These are phyloP conservation scores for Gorsachius magnificus DNA, from an alignment of 2,797 vertebrate genomes.

Conservation along the genomic window DNA sequence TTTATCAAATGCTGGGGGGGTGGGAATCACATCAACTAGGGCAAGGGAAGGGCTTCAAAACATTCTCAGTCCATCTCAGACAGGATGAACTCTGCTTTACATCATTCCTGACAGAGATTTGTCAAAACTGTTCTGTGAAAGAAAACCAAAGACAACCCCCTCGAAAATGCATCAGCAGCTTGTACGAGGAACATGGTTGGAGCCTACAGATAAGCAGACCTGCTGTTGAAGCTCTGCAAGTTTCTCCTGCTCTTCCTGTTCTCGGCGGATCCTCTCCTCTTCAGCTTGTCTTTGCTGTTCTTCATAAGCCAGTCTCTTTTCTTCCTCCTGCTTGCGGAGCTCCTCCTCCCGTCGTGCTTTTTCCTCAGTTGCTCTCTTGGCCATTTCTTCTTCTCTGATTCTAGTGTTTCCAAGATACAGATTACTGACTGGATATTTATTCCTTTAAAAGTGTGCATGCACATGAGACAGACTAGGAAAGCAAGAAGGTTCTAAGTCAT, in stretches of 20 bases:
- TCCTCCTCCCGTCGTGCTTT: conserved; percentile 65
- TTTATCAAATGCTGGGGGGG: neutral
- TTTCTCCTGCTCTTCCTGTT: conserved; percentile 81
- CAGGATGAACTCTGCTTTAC: neutral
- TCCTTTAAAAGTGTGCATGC: neutral
- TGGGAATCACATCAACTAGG: neutral
- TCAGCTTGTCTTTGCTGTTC: conserved; percentile 78
- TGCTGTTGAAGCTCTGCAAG: conserved; percentile 83
- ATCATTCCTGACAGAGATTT: neutral
- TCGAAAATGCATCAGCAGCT: neutral
- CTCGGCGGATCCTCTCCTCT: conserved; percentile 76
- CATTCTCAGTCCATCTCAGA: neutral
- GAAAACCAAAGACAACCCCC: neutral
- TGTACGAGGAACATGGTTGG: neutral
- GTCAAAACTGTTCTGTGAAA: neutral
- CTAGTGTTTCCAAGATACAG: conserved; percentile 36
- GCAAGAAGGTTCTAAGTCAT: neutral
- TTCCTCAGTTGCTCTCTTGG: conserved; percentile 50
- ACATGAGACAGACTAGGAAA: neutral
- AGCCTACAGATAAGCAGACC: conserved; percentile 57
- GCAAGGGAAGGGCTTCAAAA: neutral
- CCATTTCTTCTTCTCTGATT: conserved; percentile 55
- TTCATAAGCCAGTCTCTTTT: conserved; percentile 76
- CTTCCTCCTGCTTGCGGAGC: conserved; percentile 77
- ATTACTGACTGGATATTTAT: neutral